Evolutionary conservation across 2,113 vertebrate species (phyloP), one percentile per base, ranked within the genome.

Genomic region (Sula dactylatra): DNA sequence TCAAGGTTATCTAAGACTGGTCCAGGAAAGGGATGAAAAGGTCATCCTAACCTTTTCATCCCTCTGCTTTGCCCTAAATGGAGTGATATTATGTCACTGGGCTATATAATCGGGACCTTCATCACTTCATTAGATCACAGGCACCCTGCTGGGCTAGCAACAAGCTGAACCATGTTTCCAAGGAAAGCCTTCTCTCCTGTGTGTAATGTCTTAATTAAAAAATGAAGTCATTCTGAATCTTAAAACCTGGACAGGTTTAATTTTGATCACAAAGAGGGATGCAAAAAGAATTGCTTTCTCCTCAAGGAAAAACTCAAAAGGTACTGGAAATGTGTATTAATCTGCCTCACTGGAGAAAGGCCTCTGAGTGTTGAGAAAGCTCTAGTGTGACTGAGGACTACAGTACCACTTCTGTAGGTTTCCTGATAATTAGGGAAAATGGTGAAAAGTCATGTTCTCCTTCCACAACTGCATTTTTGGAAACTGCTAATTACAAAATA

Each of bases 191-290:
- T 64, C 45, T 92, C 27, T 91, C 20, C 29, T 64, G 36, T 59
- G 31, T 74, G 56, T 72, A 89, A 96, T 86, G 86, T 91, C 86
- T 78, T 94, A 88, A 94, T 92, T 96, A 95, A 94, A 92, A 90
- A 79, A 76, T 79, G 32, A 91, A 93, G 91, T 94, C 19, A 92
- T 87, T 92, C 81, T 89, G 65, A 54, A 54, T 84, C 76, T 77
- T 79, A 76, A 91, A 58, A 72, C 65, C 50, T 78, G 44, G 77
- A 84, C 69, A 82, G 31, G 47, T 71, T 94, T 94, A 52, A 71
- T 90, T 94, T 85, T 82, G 36, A 65, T 77, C 81, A 91, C 72
- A 93, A 94, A 91, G 72, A 64, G 7, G 9, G 22, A 45, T 38
- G 21, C 15, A 91, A 71, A 88, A 92, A 47, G 10, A 86, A 74